These are phyloP conservation scores for Vespertilio murinus DNA, from an alignment of 2,797 vertebrate genomes.

Conservation along the genomic window DNA sequence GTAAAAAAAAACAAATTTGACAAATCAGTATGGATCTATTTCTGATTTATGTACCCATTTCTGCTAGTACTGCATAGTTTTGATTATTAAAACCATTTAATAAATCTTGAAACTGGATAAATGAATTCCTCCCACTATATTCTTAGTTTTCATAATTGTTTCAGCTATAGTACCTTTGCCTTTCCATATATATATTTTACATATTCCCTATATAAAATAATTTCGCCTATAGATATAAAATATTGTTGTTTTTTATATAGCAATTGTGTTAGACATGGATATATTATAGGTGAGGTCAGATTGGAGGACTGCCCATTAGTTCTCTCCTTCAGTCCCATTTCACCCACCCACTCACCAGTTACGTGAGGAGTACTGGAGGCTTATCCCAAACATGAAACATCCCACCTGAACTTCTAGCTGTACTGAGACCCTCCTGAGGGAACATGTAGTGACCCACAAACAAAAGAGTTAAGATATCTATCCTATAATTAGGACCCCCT, in stretches of 20 bases:
- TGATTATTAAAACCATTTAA: not conserved
- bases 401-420: not conserved
- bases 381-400: not conserved
- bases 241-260: not conserved
- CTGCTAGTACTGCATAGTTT: not conserved
- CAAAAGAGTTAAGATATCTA: not conserved
- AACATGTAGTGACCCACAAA: not conserved
- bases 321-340: not conserved
- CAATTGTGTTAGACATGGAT: not conserved
- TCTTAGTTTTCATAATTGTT: constrained; percentile 14
- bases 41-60: not conserved
- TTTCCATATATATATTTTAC: not conserved
- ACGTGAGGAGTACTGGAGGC: not conserved
- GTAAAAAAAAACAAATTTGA: not conserved
- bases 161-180: not conserved
- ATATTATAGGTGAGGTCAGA: not conserved
- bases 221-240: not conserved
- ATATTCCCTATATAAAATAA: not conserved
- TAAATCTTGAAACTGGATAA: not conserved
- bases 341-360: not conserved
- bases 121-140: not conserved
- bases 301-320: not conserved
- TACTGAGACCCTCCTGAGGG: not conserved
- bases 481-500: not conserved
- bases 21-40: not conserved